phyloP scores from a whole-genome alignment of 2,113 vertebrate species.

The Clarias macrocephalus region DNA sequence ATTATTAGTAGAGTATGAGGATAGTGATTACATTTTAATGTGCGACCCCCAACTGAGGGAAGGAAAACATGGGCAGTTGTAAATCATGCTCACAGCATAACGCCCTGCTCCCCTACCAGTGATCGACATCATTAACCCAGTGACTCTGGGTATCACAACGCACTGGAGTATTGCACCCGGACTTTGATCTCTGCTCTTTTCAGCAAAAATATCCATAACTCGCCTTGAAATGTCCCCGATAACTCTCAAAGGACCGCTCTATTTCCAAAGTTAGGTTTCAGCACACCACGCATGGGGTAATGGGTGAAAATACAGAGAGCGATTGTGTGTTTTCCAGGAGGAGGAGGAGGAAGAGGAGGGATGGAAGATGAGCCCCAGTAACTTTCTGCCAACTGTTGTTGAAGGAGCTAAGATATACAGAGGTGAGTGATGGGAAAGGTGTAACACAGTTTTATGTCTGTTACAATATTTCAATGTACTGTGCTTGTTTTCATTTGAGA shows the following conservation, averaged over 20 bases:
- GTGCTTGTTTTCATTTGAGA: background rate
- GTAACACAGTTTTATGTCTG: background rate
- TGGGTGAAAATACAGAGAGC: background rate
- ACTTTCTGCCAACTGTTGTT: conserved; percentile 73
- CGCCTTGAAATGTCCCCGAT: conserved; percentile 25
- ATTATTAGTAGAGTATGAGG: conserved; percentile 38
- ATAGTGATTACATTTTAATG: conserved; percentile 54
- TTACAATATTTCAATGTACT: background rate
- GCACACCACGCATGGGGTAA: background rate
- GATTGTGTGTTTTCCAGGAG: conserved; percentile 56
- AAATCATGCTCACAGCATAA: conserved; percentile 48
- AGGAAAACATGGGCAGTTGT: conserved; percentile 47
- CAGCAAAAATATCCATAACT: conserved; percentile 25
- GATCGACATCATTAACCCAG: conserved; percentile 46
- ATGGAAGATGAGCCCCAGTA: conserved; percentile 81
- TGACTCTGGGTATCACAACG: conserved; percentile 12
- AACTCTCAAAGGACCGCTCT: conserved; percentile 22
- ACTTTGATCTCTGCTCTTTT: conserved; percentile 46
- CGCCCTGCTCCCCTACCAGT: conserved; percentile 2
- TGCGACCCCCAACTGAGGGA: conserved; percentile 35
- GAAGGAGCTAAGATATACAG: conserved; percentile 76
- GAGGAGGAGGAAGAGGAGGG: conserved; percentile 59
- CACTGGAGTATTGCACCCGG: background rate
- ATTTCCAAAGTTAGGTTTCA: conserved; percentile 8
- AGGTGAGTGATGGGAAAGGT: conserved; percentile 68